Percentiles rank a stretch among this genome's conserved stretches.
These are phyloP conservation scores for Cotesia glomerata DNA, from an alignment of 1,140 invertebrate species.

Conservation along the genomic window DNA sequence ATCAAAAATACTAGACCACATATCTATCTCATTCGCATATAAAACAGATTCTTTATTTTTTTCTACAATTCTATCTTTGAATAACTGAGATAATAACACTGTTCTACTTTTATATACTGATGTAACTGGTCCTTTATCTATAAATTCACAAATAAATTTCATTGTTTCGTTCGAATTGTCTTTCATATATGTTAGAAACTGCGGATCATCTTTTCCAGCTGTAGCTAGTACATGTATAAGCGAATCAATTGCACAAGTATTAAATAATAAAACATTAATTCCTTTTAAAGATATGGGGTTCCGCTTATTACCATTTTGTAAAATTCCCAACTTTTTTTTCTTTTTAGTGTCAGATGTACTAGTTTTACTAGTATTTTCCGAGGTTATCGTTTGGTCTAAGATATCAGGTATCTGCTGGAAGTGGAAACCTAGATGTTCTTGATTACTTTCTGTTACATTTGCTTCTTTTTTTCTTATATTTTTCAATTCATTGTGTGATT, in stretches of 20 bases:
- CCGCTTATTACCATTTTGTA: neutral
- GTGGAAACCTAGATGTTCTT: neutral
- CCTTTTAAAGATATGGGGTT: neutral
- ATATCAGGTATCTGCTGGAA: neutral
- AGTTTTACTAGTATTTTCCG: neutral
- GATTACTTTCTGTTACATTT: neutral
- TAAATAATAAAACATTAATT: neutral
- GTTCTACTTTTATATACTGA: neutral
- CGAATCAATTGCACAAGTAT: neutral
- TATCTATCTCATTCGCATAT: neutral
- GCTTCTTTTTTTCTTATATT: neutral
- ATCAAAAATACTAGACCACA: neutral
- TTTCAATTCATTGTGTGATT: too few relatives aligned
- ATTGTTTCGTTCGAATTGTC: neutral
- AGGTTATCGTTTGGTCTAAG: neutral
- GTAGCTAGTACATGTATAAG: neutral
- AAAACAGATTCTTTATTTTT: neutral
- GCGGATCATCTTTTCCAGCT: neutral
- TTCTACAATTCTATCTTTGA: neutral
- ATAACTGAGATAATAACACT: neutral
- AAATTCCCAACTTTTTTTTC: too few relatives aligned
- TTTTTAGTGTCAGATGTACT: too few relatives aligned
- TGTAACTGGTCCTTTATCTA: neutral
- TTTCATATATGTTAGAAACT: neutral
- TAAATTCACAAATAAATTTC: neutral